These are phyloP conservation scores for Phodopus roborovskii DNA, from an alignment of 2,113 vertebrate species.

Conservation along the genomic window DNA sequence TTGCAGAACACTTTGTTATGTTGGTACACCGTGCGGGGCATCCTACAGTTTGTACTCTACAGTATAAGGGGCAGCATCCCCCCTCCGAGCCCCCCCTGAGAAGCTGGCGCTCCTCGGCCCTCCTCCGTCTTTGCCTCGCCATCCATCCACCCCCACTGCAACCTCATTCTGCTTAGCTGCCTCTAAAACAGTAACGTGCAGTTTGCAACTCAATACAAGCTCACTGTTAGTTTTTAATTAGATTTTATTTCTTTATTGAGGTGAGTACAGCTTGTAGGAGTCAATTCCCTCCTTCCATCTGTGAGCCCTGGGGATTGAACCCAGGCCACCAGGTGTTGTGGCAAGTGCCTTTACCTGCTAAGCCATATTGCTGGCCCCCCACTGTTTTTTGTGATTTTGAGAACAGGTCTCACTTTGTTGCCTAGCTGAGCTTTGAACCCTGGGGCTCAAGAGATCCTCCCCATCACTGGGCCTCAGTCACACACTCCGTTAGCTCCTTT, in stretches of 20 bases:
- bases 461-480: neutral
- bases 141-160: accelerated
- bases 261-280: neutral
- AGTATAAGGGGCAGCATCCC: neutral
- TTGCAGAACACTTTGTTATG: neutral
- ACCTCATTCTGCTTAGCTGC: neutral
- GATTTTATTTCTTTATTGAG: neutral
- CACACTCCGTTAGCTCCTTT: neutral
- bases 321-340: no score
- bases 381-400: neutral
- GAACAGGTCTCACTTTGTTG: neutral
- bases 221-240: neutral
- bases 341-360: neutral
- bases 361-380: neutral
- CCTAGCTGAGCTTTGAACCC: neutral
- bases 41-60: neutral
- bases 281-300: neutral
- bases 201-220: neutral
- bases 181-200: neutral
- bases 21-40: accelerated
- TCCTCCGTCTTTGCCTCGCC: accelerated
- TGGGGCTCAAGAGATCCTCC: neutral
- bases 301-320: neutral
- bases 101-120: neutral
- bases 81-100: neutral